Evolutionary conservation across 2,888 invertebrate species (phyloP).

Genomic region (Philhelius pedissequus): DNA sequence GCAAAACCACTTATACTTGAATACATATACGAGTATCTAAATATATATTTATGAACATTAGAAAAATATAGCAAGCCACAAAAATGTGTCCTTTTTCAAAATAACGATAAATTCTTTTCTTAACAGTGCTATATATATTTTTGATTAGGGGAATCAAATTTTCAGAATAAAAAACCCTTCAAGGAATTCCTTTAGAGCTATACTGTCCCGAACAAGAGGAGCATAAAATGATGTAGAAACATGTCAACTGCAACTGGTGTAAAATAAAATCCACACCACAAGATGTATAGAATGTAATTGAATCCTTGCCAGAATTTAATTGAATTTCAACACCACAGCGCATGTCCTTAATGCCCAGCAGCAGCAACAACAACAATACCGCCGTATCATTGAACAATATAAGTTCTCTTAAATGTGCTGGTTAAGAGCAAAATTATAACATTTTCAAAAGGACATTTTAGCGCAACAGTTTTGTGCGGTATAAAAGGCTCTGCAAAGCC

Average conservation of each 20-base stretch:
- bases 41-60: neutral
- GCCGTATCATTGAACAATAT: neutral
- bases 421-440: conserved; percentile 28
- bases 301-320: conserved; percentile 36
- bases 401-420: conserved; percentile 29
- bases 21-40: neutral
- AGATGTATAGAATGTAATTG: conserved; percentile 26
- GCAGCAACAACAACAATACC: neutral
- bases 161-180: neutral
- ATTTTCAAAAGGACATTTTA: neutral
- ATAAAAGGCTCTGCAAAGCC: conserved; percentile 41
- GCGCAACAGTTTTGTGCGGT: conserved; percentile 54
- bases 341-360: conserved; percentile 37
- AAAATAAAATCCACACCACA: conserved; percentile 27
- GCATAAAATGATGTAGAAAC: conserved; percentile 12
- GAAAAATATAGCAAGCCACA: neutral
- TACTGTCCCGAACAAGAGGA: neutral
- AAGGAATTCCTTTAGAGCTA: neutral
- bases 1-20: neutral
- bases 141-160: conserved; percentile 3
- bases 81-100: neutral
- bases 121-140: neutral
- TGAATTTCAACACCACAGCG: conserved; percentile 14
- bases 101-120: neutral
- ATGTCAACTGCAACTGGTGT: conserved; percentile 38